Evolutionary conservation across 2,797 vertebrate genomes (phyloP), one percentile per base, ranked within the genome.

Genomic region (Falco rusticolus): DNA sequence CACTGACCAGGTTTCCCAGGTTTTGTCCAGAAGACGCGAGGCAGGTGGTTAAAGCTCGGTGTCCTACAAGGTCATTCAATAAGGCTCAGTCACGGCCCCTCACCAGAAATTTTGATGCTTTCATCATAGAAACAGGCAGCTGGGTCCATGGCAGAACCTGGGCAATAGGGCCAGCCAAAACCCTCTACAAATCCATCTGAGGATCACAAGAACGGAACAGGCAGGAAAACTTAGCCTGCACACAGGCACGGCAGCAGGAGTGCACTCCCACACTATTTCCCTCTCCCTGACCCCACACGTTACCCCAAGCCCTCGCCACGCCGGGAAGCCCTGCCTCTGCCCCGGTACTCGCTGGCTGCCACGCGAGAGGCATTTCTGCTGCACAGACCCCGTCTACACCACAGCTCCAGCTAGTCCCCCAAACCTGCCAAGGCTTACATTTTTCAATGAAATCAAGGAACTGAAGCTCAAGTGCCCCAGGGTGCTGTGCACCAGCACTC

Each of bases 361-460:
- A 3, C 0, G 0, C 0, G 0, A 45, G 24, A 77, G 28, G 22
- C 6, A 16, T 50, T 63, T 16, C 75, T 90, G 16, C 47, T 48
- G 34, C 51, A 37, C 50, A 51, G 16, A 61, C 10, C 16, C 17
- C 5, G 6, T 4, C 39, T 47, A 28, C 31, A 34, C 6, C 48
- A 34, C 48, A 13, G 54, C 33, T 54, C 78, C 56, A 66, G 31
- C 24, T 8, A 51, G 15, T 6, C 10, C 17, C 39, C 10, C 13
- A 56, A 26, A 43, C 31, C 60, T 37, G 5, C 51, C 9, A 3
- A 63, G 39, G 15, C 18, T 56, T 3, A 0, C 0, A 1, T 26
- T 88, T 93, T 71, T 33, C 68, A 50, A 5, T 7, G 13, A 93
- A 68, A 57, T 45, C 53, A 51, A 53, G 25, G 53, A 70, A 10